Evolutionary conservation across 2,113 vertebrate genomes (phyloP).

Genomic region (Microcebus ravelobensis): DNA sequence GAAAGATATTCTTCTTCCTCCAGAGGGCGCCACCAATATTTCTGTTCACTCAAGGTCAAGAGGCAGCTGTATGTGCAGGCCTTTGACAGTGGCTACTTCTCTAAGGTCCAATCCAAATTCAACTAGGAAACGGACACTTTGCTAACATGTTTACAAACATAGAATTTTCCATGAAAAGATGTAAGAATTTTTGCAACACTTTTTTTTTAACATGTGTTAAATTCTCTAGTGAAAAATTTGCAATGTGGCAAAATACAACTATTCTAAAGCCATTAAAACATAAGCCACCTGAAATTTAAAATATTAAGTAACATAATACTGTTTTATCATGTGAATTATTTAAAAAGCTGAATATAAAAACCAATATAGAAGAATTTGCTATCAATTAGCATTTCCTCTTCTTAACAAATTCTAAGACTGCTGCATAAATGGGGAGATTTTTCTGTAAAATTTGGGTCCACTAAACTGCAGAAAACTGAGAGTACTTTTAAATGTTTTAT

Average conservation of each 20-base stretch:
- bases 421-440: not conserved
- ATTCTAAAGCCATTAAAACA: not conserved
- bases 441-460: not conserved
- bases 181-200: not conserved
- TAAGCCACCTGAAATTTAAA: not conserved
- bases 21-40: not conserved
- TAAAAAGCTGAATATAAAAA: slow-evolving; percentile 23
- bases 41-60: not conserved
- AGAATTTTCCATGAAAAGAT: not conserved
- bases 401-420: not conserved
- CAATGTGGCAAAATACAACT: not conserved
- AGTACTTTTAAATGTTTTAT: not conserved
- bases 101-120: not conserved
- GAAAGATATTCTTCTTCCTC: not conserved
- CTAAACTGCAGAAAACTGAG: not conserved
- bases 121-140: not conserved
- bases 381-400: not conserved
- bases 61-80: not conserved
- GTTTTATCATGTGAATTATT: not conserved
- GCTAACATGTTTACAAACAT: not conserved
- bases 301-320: not conserved
- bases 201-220: not conserved
- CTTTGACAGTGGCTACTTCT: not conserved
- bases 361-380: not conserved
- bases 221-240: slow-evolving; percentile 12